Evolutionary conservation across 2,888 invertebrate genomes (phyloP), one percentile per base, ranked within the genome.

Genomic region (Chaetogeoica ovagalla): DNA sequence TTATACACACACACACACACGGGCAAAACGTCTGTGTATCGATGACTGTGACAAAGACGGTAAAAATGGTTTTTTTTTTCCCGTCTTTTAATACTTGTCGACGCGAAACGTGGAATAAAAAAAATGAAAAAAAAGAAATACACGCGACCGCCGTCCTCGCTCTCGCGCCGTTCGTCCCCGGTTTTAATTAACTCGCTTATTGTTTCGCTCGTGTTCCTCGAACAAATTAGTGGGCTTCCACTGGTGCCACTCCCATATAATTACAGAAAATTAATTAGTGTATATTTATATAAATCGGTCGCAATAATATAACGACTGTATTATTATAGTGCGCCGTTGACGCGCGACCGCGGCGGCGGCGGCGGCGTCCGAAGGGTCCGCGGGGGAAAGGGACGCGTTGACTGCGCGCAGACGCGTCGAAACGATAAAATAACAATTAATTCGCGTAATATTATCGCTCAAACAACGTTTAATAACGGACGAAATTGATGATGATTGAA

Each of bases 111-210:
- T 30, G 30, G 30, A 30, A 4, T 4, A 2, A 30, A 30, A 30
- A 30, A 30, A 30, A 21, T 13, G 43, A n/a, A n/a, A 13, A n/a
- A 48, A 65, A 65, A 57, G 39, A 66, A 43, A 66, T 39, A 43
- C 8, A 39, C 39, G 39, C n/a, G 6, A 30, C 19, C 19, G 8
- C 19, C 69, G 69, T 70, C 23, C 52, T 68, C 48, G 7, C 55
- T 30, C 59, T 39, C 1, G 7, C 39, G 11, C 21, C 5, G 23
- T 19, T n/a, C n/a, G 75, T 66, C n/a, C 75, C 23, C 2, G 43
- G 57, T 75, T 75, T 75, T 30, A 71, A 71, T 75, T 68, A 68
- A 59, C 75, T 75, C 59, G 75, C 59, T 66, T n/a, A 59, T 75
- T 75, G 75, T 75, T 68, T 15, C 39, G 19, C 17, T 52, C 48